A percentile compares a stretch with the other conserved stretches of the same genome.
Evolutionary conservation across 2,797 vertebrate species (phyloP).

Genomic region (Argyrosomus regius): DNA sequence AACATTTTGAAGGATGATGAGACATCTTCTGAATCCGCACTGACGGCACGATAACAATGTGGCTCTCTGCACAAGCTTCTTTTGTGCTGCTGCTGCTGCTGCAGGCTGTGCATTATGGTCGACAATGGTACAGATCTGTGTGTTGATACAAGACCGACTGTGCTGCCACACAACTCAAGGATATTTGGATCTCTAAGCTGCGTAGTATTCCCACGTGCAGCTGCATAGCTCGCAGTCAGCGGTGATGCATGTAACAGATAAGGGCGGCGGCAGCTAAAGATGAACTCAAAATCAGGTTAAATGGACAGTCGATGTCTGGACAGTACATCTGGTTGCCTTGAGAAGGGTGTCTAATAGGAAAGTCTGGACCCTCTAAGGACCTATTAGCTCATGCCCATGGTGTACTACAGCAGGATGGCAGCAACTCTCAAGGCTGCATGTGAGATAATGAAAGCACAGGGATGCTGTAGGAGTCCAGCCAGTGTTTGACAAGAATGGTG

Average conservation of each 20-base stretch:
- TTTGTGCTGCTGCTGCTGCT: slow-evolving; percentile 11
- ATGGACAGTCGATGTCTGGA: slow-evolving; percentile 55
- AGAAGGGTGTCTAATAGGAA: slow-evolving; percentile 57
- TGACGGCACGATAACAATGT: not conserved
- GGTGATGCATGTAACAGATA: slow-evolving; percentile 32
- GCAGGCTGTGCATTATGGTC: slow-evolving; percentile 8
- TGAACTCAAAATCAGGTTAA: slow-evolving; percentile 45
- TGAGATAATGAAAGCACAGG: slow-evolving; percentile 75
- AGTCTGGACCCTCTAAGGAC: slow-evolving; percentile 68
- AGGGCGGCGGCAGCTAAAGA: slow-evolving; percentile 29
- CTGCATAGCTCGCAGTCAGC: slow-evolving; percentile 22
- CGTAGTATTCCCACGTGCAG: slow-evolving; percentile 21
- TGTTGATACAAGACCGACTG: slow-evolving; percentile 32
- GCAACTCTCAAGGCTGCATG: slow-evolving; percentile 53
- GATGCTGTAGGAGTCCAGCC: slow-evolving; percentile 36
- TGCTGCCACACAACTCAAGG: slow-evolving; percentile 18
- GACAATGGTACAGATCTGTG: slow-evolving; percentile 12
- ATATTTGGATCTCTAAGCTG: slow-evolving; percentile 56
- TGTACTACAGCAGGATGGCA: slow-evolving; percentile 43
- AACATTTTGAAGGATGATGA: not conserved
- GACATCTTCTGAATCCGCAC: not conserved
- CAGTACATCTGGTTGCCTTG: slow-evolving; percentile 38
- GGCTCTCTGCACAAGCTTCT: slow-evolving; percentile 3
- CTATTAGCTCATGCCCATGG: slow-evolving; percentile 66
- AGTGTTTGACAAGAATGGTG: slow-evolving; percentile 34